Base-by-base conservation (phyloP, 2,797 vertebrate species). In the Myotis planiceps region DNA sequence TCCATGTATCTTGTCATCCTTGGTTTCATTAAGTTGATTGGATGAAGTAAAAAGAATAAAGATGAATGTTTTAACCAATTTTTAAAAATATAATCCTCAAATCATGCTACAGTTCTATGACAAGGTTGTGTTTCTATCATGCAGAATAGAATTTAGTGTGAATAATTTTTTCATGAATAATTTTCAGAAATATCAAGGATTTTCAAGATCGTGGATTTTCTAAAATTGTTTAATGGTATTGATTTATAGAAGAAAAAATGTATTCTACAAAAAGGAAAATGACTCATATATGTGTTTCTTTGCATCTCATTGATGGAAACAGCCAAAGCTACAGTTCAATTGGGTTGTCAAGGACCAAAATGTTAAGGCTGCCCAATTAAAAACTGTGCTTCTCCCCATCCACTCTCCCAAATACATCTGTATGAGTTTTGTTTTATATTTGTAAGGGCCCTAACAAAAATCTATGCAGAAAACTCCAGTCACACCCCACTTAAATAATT, bases 31-130 rank as follows among this genome's bases (percentile, higher is more conserved):
- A 94, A 92, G 47, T 82, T 85, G 69, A 92, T 87, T 88, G 14
- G 34, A 84, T 81, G 75, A 91, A 95, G 79, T 80, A 96, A 94
- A 96, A 93, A 86, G 75, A 96, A 94, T 95, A 89, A 95, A 91
- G 87, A 95, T 49, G 92, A 91, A 65, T 0, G 4, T 96, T 94
- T 87, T 53, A 93, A 92, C 39, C n/a, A 25, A 58, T 69, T 82
- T 85, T 63, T 29, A 65, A 34, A 37, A 83, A 58, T 96, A 47
- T 84, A 81, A 96, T 94, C 51, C 58, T 87, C 76, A 94, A 97
- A 90, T 88, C 71, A 76, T 82, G 51, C 71, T 93, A 58, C 19
- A 66, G 29, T 58, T 96, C 55, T 71, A 29, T 92, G 78, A 92
- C 90, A 96, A 95, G 19, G 51, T 51, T 95, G 45, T 63, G 27